Percentiles rank a stretch among this genome's conserved stretches.
Conservation (phyloP, 2,888 invertebrate species). For the Mimumesa dahlbomi region DNA sequence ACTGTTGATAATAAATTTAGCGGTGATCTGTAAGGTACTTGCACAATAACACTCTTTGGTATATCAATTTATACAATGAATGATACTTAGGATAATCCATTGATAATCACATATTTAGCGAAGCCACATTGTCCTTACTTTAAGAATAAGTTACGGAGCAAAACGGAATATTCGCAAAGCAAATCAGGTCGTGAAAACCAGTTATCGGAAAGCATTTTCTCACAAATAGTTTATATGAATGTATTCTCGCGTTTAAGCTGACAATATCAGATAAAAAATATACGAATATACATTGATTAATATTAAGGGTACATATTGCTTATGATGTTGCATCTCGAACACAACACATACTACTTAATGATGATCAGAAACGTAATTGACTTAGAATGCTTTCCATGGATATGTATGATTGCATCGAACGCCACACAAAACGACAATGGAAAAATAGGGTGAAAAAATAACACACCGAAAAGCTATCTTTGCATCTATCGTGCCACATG, state of each 20-base stretch:
- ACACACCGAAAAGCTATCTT: constrained; percentile 19
- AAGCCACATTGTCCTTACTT: background rate
- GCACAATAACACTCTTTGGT: constrained; percentile 52
- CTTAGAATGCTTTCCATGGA: background rate
- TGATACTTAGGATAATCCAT: constrained; percentile 23
- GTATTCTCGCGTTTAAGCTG: background rate
- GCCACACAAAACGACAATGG: background rate
- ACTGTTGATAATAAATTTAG: constrained; percentile 40
- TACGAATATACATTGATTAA: constrained; percentile 9
- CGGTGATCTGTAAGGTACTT: constrained; percentile 39
- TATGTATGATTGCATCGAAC: constrained; percentile 24
- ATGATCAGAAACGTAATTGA: constrained; percentile 5
- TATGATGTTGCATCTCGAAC: constrained; percentile 13
- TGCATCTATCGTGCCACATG: too few species aligned
- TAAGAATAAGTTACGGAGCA: background rate
- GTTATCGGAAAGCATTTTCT: background rate
- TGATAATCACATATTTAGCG: background rate
- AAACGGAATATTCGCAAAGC: background rate
- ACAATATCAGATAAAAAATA: background rate
- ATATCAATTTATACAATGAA: constrained; percentile 27
- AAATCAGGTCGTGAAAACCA: background rate
- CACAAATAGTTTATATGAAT: constrained; percentile 1
- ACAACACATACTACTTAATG: background rate
- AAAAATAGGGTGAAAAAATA: background rate
- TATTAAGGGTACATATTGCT: constrained; percentile 5